Percentiles rank a stretch among this genome's conserved stretches.
phyloP scores from a whole-genome alignment of 2,113 vertebrate genomes.

The Geococcyx californianus region DNA sequence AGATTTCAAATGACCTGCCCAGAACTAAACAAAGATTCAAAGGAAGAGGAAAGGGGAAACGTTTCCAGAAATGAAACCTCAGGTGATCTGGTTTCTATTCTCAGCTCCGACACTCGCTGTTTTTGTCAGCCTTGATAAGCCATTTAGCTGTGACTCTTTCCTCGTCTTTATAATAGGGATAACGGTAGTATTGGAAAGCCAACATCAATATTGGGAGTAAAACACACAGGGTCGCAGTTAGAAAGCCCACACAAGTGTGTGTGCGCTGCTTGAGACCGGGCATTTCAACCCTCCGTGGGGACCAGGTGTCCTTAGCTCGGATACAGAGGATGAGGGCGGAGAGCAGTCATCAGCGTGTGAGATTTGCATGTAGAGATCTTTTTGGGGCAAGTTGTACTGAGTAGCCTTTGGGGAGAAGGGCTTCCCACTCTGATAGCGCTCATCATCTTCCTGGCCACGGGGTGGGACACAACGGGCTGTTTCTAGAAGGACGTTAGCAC shows the following conservation, averaged over 20 bases:
- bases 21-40: not conserved
- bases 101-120: not conserved
- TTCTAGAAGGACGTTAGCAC: not conserved
- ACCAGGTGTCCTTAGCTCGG: not conserved
- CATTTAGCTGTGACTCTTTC: constrained; percentile 2
- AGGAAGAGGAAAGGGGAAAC: not conserved
- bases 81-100: constrained; percentile 59
- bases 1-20: constrained; percentile 16
- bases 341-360: accelerated
- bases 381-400: not conserved
- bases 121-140: constrained; percentile 36
- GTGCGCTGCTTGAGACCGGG: not conserved
- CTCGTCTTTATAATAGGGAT: not conserved
- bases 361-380: accelerated
- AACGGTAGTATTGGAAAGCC: constrained; percentile 27
- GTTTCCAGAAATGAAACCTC: constrained; percentile 36
- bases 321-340: not conserved
- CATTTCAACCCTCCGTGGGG: not conserved
- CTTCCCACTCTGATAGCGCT: not conserved
- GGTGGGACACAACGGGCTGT: not conserved
- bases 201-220: constrained; percentile 1
- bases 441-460: not conserved
- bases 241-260: constrained; percentile 25
- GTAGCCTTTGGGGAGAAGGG: not conserved
- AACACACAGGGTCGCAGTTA: not conserved